These are phyloP conservation scores for Martes martes DNA, from an alignment of 2,113 vertebrate species.

Conservation along the genomic window DNA sequence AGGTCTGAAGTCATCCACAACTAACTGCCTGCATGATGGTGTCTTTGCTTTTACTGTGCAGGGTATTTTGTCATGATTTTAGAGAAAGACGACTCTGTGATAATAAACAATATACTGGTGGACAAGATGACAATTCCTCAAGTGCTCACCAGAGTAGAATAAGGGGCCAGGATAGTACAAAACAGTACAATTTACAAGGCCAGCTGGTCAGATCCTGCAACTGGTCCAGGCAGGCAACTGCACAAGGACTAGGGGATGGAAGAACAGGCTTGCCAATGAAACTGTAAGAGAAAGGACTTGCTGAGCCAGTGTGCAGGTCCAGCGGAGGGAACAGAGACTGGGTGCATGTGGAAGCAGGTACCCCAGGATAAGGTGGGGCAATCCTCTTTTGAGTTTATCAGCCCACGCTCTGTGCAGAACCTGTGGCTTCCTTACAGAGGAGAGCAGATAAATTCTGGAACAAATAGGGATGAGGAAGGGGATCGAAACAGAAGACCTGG, in stretches of 20 bases:
- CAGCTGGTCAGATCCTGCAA: background rate
- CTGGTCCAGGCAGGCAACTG: accelerated
- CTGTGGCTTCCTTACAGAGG: background rate
- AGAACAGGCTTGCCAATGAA: background rate
- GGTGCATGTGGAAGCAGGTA: background rate
- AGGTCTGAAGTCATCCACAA: background rate
- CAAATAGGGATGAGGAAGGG: background rate
- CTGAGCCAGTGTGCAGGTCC: background rate
- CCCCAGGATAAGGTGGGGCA: background rate
- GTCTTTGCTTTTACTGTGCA: background rate
- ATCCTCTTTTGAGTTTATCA: background rate
- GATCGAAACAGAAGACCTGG: background rate
- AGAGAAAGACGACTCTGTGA: background rate
- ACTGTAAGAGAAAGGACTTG: background rate
- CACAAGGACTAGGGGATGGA: background rate
- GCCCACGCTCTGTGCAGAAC: background rate
- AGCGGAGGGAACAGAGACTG: too few relatives aligned
- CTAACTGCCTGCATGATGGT: background rate
- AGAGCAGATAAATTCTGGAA: background rate
- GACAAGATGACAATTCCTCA: background rate
- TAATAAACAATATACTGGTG: background rate
- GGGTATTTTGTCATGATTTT: background rate
- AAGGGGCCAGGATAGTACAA: background rate
- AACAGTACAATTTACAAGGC: background rate
- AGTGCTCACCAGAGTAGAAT: background rate